A percentile compares a stretch with the other conserved stretches of the same genome.
Conservation (phyloP, 1,140 invertebrate genomes). For the Penaeus vannamei region DNA sequence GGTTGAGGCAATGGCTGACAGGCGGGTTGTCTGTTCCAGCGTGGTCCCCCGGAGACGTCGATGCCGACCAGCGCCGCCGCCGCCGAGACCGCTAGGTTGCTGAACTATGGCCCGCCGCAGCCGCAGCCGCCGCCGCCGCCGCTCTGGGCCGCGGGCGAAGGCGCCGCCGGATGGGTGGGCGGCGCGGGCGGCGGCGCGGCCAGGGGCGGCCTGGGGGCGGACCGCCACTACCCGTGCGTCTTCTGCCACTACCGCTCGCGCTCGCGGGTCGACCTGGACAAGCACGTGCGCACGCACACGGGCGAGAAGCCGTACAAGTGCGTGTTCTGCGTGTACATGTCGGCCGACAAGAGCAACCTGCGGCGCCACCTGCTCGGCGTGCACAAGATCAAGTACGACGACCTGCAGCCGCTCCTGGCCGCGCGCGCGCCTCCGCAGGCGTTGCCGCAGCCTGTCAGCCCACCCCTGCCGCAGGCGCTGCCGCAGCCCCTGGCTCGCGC, state of each 20-base stretch:
- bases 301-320: conserved; percentile 98
- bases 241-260: conserved; percentile 79
- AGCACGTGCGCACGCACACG: conserved; percentile 93
- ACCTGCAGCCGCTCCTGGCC: neutral
- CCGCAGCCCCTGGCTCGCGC: neutral
- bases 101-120: conserved; percentile 69
- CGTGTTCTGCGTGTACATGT: conserved; percentile 92
- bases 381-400: conserved; percentile 86
- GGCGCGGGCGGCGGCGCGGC: conserved; percentile 19
- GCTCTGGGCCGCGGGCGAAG: conserved; percentile 5
- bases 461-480: neutral
- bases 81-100: neutral
- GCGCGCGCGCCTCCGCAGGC: neutral
- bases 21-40: conserved; percentile 63
- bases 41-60: conserved; percentile 35
- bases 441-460: neutral
- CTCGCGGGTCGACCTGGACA: conserved; percentile 78
- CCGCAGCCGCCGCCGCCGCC: conserved; percentile 24
- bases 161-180: neutral
- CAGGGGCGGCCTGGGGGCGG: conserved; percentile 10
- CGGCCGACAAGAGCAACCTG: conserved; percentile 96
- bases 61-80: conserved; percentile 2
- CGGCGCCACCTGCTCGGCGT: conserved; percentile 97
- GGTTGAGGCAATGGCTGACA: conserved; percentile 43
- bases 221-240: conserved; percentile 63